Conservation (phyloP, 2,113 vertebrate genomes). For the Nansenia antarctica region DNA sequence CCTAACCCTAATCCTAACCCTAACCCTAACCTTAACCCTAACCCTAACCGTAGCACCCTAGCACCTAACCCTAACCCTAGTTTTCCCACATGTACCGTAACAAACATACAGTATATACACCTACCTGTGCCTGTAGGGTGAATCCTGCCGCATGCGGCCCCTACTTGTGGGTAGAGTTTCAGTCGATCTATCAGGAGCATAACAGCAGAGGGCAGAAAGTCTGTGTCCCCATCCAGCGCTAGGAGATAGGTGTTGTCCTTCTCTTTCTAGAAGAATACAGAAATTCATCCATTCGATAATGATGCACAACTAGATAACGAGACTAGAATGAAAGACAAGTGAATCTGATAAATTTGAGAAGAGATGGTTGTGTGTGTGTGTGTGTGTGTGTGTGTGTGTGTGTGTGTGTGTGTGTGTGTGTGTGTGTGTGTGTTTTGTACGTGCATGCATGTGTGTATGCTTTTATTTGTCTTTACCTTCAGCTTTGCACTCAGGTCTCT, state of each 20-base stretch:
- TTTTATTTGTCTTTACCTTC: conserved; percentile 41
- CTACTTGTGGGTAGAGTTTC: conserved; percentile 68
- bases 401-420: background rate
- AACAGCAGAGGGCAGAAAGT: conserved; percentile 73
- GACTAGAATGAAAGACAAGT: background rate
- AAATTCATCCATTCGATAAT: background rate
- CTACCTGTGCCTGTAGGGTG: conserved; percentile 76
- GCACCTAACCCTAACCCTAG: no score
- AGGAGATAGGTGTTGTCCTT: conserved; percentile 73
- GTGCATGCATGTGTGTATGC: no score
- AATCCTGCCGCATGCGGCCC: conserved; percentile 76
- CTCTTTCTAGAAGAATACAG: conserved; percentile 50
- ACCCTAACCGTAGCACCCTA: no score
- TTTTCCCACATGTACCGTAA: no score
- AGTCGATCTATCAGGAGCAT: conserved; percentile 75
- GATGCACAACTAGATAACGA: no score
- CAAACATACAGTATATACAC: background rate
- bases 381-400: background rate
- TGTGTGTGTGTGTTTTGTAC: no score
- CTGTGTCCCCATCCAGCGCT: conserved; percentile 76
- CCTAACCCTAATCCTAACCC: no score
- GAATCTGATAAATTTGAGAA: background rate
- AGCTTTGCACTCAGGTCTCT: background rate
- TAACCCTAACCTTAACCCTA: no score
- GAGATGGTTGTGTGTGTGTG: background rate